These are phyloP conservation scores for Chydorus sphaericus DNA, from an alignment of 2,888 invertebrate genomes.

Conservation along the genomic window DNA sequence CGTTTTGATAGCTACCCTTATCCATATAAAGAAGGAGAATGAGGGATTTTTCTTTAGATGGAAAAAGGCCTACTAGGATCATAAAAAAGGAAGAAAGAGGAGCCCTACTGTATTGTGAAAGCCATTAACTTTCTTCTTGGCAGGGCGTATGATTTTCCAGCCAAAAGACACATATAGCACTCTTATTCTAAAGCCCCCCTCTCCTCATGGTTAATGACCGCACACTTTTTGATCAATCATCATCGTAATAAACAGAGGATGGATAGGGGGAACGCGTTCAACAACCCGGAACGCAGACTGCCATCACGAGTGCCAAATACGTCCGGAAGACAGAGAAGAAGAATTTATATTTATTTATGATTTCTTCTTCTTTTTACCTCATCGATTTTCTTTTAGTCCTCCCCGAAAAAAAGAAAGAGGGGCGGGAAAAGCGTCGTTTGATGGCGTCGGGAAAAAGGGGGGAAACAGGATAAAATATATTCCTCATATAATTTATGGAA, in stretches of 20 bases:
- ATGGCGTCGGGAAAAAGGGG: background rate
- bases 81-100: no score
- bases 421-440: background rate
- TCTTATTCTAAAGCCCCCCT: background rate
- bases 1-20: no score
- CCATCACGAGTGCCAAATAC: background rate
- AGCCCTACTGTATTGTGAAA: no score
- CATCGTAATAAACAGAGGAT: no score
- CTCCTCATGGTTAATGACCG: no score
- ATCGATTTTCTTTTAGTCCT: background rate
- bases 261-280: no score
- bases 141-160: background rate
- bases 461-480: background rate
- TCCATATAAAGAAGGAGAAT: no score
- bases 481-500: background rate
- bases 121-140: slow-evolving; percentile 8
- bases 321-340: background rate
- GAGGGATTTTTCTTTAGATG: no score
- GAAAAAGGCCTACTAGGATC: no score
- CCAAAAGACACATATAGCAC: background rate
- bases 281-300: background rate
- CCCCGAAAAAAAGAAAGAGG: background rate
- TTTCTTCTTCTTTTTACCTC: background rate
- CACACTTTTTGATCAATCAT: background rate
- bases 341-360: background rate